A percentile compares a stretch with the other conserved stretches of the same genome.
Evolutionary conservation across 2,888 invertebrate genomes (phyloP).

Genomic region (Mechanitis messenoides): DNA sequence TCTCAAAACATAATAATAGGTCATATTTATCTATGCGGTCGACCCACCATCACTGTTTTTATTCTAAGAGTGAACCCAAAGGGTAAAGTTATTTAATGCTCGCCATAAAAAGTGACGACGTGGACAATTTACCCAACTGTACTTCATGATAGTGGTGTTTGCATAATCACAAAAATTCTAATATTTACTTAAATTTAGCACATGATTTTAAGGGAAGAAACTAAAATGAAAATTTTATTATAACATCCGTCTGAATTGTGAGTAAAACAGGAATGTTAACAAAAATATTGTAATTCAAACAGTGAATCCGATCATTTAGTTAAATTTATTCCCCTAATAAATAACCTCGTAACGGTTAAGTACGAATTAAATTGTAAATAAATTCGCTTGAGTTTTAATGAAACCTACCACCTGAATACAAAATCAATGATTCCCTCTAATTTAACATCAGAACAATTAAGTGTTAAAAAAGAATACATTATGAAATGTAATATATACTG

Average conservation of each 20-base stretch:
- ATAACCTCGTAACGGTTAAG: slow-evolving; percentile 40
- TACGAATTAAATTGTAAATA: slow-evolving; percentile 41
- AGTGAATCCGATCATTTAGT: slow-evolving; percentile 35
- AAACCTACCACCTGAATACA: slow-evolving; percentile 25
- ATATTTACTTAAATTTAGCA: too few relatives aligned
- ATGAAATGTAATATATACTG: too few relatives aligned
- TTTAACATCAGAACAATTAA: neutral
- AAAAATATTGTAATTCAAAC: slow-evolving; percentile 10
- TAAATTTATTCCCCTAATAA: slow-evolving; percentile 44
- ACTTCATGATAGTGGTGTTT: neutral
- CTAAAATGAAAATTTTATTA: too few relatives aligned
- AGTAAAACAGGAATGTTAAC: slow-evolving; percentile 4
- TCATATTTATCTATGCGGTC: slow-evolving; percentile 49
- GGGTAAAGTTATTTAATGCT: slow-evolving; percentile 5
- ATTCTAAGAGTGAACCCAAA: slow-evolving; percentile 23
- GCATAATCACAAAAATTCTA: too few relatives aligned
- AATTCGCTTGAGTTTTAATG: slow-evolving; percentile 28
- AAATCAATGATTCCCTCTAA: slow-evolving; percentile 15
- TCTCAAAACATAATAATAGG: slow-evolving; percentile 49
- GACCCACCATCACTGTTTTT: slow-evolving; percentile 39
- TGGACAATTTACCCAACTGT: neutral
- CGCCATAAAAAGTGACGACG: slow-evolving; percentile 5
- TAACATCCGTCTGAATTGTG: neutral
- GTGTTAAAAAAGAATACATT: too few relatives aligned
- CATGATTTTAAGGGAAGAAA: too few relatives aligned